phyloP scores from a whole-genome alignment of 2,797 vertebrate genomes.

The Lepilemur septentrionalis region DNA sequence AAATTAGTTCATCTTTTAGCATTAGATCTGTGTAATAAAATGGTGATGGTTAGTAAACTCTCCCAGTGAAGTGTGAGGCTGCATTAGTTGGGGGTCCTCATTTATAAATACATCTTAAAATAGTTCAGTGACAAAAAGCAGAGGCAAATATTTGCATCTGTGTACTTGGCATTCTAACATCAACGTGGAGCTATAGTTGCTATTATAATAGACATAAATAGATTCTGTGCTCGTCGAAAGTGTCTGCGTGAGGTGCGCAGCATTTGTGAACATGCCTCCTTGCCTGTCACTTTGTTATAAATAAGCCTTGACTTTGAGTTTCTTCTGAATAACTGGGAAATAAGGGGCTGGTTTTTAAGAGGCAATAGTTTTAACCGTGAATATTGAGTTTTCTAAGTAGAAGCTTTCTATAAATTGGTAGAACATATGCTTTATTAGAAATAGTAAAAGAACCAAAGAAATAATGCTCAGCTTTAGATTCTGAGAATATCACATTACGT shows the following conservation, averaged over 20 bases:
- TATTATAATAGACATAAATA: neutral
- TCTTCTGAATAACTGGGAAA: neutral
- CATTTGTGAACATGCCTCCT: neutral
- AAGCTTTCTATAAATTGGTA: neutral
- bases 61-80: neutral
- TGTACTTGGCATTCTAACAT: neutral
- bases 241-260: neutral
- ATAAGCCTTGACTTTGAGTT: neutral
- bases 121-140: neutral
- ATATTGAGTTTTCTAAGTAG: neutral
- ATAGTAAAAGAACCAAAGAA: too few relatives aligned
- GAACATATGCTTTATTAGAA: too few relatives aligned
- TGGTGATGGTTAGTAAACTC: neutral
- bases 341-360: neutral
- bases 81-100: accelerated
- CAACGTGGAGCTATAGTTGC: neutral
- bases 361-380: too few relatives aligned
- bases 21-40: neutral
- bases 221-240: neutral
- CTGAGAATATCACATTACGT: neutral
- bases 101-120: neutral
- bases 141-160: neutral
- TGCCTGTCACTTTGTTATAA: neutral
- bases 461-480: neutral
- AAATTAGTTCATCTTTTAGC: too few relatives aligned